Evolutionary conservation across 2,113 vertebrate genomes (phyloP), one percentile per base, ranked within the genome.

Genomic region (Pyrgilauda ruficollis): DNA sequence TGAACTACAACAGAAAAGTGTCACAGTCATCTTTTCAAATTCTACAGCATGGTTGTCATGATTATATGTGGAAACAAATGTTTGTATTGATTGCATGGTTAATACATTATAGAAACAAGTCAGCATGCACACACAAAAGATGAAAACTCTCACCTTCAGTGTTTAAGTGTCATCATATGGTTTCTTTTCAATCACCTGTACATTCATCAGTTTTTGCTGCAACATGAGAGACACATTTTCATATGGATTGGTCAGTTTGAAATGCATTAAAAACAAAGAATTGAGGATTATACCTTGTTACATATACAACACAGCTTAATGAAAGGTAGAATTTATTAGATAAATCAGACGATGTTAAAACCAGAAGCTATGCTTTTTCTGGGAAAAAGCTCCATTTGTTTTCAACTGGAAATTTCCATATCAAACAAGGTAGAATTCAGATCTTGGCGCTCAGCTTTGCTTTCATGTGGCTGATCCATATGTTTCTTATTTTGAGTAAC

Each of bases 391-490:
- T 82, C 30, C 3, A 50, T 82, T 74, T 67, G 12, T 37, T 23
- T 53, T 87, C 66, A 64, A 2, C 21, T 67, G 16, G 24, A 72
- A 50, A 85, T 47, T 33, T 58, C 47, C 24, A 49, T 56, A 13
- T 16, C 18, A 63, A 84, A 47, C 16, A 55, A 61, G 0, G 2
- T 0, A 12, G 4, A 55, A 84, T 58, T 74, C 44, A n/a, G 31
- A 61, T 53, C 31, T 62, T 58, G 26, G 28, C 9, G 12, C 28
- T 66, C 49, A 74, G 21, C 41, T 94, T 64, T 3, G 2, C 6
- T 59, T 44, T 70, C 6, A 43, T 26, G 6, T 2, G 1, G 10
- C 3, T 58, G 28, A 81, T n/a, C 22, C 20, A 21, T 0, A 0
- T n/a, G 9, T 6, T 35, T 63, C 49, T 68, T n/a, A n/a, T n/a